phyloP scores from a whole-genome alignment of 1,140 invertebrate species.

The Calycopis cecrops region DNA sequence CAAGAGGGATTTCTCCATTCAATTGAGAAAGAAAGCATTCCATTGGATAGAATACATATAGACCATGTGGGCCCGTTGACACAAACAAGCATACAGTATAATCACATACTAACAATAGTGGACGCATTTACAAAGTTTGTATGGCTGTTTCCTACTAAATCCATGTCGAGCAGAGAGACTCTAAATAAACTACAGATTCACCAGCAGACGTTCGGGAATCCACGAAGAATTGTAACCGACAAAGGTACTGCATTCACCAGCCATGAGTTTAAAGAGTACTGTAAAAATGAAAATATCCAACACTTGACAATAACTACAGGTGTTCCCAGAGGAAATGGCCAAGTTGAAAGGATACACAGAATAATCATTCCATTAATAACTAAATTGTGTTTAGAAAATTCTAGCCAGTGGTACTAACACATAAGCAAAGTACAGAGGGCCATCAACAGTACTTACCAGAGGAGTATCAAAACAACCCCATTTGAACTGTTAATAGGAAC shows the following conservation, averaged over 20 bases:
- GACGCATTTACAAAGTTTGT: constrained; percentile 38
- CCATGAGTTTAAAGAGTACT: constrained; percentile 14
- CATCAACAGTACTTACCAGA: too few relatives aligned
- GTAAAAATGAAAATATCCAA: constrained; percentile 22
- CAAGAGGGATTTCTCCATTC: constrained; percentile 6
- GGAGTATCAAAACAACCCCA: constrained; percentile 20
- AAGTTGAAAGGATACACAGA: constrained; percentile 16
- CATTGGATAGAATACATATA: constrained; percentile 2
- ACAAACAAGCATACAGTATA: neutral
- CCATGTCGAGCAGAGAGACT: constrained; percentile 35
- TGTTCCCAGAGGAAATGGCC: constrained; percentile 17
- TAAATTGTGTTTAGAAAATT: constrained; percentile 13
- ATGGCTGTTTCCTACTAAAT: constrained; percentile 49
- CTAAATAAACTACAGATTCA: constrained; percentile 33
- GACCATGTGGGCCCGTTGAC: neutral
- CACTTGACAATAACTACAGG: constrained; percentile 24
- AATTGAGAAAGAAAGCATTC: neutral
- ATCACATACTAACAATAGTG: neutral
- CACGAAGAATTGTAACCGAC: constrained; percentile 15
- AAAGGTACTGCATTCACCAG: constrained; percentile 19
- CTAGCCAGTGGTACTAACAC: constrained; percentile 19
- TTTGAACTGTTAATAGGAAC: constrained; percentile 29
- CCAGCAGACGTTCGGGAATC: constrained; percentile 22
- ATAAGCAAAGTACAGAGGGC: constrained; percentile 18
- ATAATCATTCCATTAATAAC: constrained; percentile 14